Conservation (phyloP, 2,797 vertebrate species). For the Liasis olivaceus region DNA sequence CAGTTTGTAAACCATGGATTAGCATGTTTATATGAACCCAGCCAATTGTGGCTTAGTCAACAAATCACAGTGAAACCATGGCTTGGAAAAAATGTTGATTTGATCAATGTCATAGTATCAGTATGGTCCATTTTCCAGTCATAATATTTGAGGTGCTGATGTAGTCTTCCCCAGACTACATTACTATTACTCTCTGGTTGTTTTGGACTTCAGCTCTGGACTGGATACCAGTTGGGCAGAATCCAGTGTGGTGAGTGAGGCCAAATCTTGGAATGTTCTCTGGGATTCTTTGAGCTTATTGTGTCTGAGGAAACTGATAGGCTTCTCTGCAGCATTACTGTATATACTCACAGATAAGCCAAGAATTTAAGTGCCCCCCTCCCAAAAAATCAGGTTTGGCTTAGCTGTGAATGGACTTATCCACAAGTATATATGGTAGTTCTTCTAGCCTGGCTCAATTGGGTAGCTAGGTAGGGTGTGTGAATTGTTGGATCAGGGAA, state of each 20-base stretch:
- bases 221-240: background rate
- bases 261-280: background rate
- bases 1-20: background rate
- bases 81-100: background rate
- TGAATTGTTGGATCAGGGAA: background rate
- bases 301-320: background rate
- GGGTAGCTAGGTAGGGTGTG: background rate
- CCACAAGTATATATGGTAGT: background rate
- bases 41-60: background rate
- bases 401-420: background rate
- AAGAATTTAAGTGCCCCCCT: background rate
- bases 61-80: background rate
- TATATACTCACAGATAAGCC: background rate
- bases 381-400: background rate
- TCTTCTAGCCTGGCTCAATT: background rate
- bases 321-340: background rate
- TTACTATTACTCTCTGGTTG: background rate
- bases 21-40: background rate
- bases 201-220: background rate
- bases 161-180: background rate
- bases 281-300: background rate
- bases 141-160: background rate
- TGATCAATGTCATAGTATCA: background rate
- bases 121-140: background rate
- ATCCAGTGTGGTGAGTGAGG: background rate